Conservation (phyloP, 1,140 invertebrate genomes). For the Leguminivora glycinivorella region DNA sequence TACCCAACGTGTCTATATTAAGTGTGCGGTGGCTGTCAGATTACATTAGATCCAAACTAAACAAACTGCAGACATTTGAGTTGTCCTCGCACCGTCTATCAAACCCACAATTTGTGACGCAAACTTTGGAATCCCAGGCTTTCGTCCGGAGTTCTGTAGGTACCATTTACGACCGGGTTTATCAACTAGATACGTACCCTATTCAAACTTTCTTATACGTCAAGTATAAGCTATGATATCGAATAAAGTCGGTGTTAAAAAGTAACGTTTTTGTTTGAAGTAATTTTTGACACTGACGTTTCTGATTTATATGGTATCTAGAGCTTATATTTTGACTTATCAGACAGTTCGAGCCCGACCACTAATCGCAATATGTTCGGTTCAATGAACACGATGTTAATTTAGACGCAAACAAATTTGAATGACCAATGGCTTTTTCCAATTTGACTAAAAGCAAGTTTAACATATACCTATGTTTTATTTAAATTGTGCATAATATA, state of each 20-base stretch:
- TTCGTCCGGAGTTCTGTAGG: background rate
- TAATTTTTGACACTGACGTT: too few relatives aligned
- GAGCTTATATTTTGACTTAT: too few relatives aligned
- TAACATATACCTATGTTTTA: background rate
- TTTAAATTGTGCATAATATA: background rate
- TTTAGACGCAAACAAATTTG: constrained; percentile 1
- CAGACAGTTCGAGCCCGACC: too few relatives aligned
- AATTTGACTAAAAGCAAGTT: constrained; percentile 14
- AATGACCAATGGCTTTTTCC: constrained; percentile 4
- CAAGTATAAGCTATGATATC: too few relatives aligned
- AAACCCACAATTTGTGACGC: background rate
- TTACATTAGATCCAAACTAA: background rate
- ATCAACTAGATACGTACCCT: background rate
- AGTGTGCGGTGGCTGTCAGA: background rate
- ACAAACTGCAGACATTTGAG: background rate
- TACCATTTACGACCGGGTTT: background rate
- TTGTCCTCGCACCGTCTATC: background rate
- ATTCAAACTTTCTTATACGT: too few relatives aligned
- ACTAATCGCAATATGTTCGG: background rate
- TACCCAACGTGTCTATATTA: too few relatives aligned
- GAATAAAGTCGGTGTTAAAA: too few relatives aligned
- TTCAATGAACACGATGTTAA: background rate
- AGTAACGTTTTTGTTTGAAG: too few relatives aligned
- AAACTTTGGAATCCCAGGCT: background rate
- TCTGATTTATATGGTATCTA: too few relatives aligned